Evolutionary conservation across 2,888 invertebrate genomes (phyloP), one percentile per base, ranked within the genome.

Genomic region (Netelia fuscicornis): DNA sequence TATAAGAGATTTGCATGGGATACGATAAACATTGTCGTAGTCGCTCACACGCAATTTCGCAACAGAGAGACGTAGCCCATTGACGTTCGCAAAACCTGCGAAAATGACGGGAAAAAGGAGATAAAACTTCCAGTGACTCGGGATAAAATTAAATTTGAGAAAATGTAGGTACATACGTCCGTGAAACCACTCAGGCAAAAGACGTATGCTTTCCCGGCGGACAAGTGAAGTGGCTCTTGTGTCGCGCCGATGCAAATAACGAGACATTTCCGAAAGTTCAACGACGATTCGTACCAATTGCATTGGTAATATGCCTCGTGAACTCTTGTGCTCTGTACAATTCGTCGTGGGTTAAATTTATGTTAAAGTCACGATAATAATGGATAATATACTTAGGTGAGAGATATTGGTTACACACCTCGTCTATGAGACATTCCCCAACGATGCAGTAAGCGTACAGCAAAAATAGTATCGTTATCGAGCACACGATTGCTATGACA

Each of bases 221-320:
- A 94, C 86, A 95, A 95, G 11, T 94, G 92, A 37, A 94, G 94
- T 0, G 94, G 94, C 9, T 92, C 93, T 88, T 95, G 95, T 91
- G 95, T 95, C 2, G 95, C 93, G 87, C 94, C 94, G 93, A 96
- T 93, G 1, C 95, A 94, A 70, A 95, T 94, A 83, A 94, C 90
- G 23, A 96, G 89, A 11, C 92, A 91, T 10, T 93, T 93, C 13
- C 93, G 93, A 89, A 95, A 95, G 81, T 91, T 91, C 0, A 87
- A 88, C 68, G 94, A 92, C 87, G 95, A 95, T n/a, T 95, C 94
- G 74, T 95, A 93, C 95, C 96, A 96, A 6, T 94, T 94, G 86
- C 95, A 94, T 82, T 94, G 94, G 88, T 95, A 95, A 86, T 95
- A 89, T 68, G 94, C 94, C 54, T 94, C 94, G 0, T 94, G 93